These are phyloP conservation scores for Schizothorax lantsangensis DNA, from an alignment of 2,797 vertebrate genomes.

Conservation along the genomic window DNA sequence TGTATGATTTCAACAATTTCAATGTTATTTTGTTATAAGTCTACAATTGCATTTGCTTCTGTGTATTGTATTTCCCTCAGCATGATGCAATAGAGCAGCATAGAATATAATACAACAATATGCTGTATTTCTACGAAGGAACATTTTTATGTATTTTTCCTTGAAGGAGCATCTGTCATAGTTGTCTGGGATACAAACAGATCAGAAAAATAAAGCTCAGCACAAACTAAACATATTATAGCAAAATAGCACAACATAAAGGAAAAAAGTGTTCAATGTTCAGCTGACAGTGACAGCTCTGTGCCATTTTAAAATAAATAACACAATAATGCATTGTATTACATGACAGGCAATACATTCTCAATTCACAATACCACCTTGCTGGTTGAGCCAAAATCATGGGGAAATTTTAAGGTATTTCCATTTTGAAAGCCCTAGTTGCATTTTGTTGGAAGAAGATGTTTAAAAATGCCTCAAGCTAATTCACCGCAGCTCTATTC, in stretches of 20 bases:
- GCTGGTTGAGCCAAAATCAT: neutral
- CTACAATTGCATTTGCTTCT: constrained; percentile 23
- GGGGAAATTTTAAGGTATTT: neutral
- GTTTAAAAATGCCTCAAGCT: constrained; percentile 19
- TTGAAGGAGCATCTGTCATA: constrained; percentile 43
- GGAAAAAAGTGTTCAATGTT: neutral
- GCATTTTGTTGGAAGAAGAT: constrained; percentile 2
- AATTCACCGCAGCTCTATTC: constrained; percentile 5
- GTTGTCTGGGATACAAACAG: constrained; percentile 31
- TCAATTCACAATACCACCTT: neutral
- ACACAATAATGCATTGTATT: neutral
- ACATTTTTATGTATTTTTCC: constrained; percentile 33
- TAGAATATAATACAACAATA: constrained; percentile 6
- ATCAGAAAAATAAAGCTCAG: neutral
- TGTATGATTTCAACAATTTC: constrained; percentile 3
- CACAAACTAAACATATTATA: constrained; percentile 8
- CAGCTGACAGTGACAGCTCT: constrained; percentile 20
- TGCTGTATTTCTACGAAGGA: neutral
- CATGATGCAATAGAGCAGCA: constrained; percentile 33
- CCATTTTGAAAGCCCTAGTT: constrained; percentile 2
- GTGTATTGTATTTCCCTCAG: constrained; percentile 34
- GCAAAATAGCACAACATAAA: constrained; percentile 14
- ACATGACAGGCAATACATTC: constrained; percentile 6
- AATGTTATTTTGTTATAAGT: constrained; percentile 6
- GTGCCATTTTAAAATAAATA: constrained; percentile 33